Base-by-base conservation (phyloP, 2,888 invertebrate species). In the Dolichomitus sp. region DNA sequence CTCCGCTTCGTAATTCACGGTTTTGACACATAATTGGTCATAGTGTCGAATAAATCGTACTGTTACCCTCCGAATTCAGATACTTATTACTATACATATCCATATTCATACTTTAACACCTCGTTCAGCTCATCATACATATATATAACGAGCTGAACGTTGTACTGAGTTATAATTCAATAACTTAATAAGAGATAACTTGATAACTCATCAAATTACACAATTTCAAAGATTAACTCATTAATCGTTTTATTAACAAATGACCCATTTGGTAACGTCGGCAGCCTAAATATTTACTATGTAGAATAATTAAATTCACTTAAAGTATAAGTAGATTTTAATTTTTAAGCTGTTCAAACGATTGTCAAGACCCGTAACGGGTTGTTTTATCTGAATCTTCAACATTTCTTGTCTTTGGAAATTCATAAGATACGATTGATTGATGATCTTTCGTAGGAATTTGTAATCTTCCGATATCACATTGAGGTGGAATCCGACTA, bases 1-100 rank as follows among this genome's bases (percentile, higher is more conserved):
- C 52, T 23, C 54, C 27, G 3, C 30, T 57, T 57, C 30, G 37
- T 40, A 37, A 69, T 54, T 69, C 40, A 52, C 54, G 40, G 33
- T 23, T 69, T 40, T 33, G 40, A 6, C 50, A 5, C 23, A 23
- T 54, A 19, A 52, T 17, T 54, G 23, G 40, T 27, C 14, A 23
- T 14, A 69, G 19, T 50, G 14, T 52, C 14, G 40, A 9, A 37
- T 69, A 52, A 27, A 52, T 69, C 40, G n/a, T 69, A 1, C 33
- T 9, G 17, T 5, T 50, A 7, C 50, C 11, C 5, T 11, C 11
- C 17, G 12, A 48, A 37, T 6, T 2, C 1, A 14, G 6, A 48
- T 17, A 48, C n/a, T 48, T 17, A 48, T 45, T n/a, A 14, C 14
- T n/a, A 4, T 4, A n/a, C 0, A 48, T 17, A 52, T 52, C 19